Conservation (phyloP, 2,888 invertebrate genomes). For the Hypolimnas misippus region DNA sequence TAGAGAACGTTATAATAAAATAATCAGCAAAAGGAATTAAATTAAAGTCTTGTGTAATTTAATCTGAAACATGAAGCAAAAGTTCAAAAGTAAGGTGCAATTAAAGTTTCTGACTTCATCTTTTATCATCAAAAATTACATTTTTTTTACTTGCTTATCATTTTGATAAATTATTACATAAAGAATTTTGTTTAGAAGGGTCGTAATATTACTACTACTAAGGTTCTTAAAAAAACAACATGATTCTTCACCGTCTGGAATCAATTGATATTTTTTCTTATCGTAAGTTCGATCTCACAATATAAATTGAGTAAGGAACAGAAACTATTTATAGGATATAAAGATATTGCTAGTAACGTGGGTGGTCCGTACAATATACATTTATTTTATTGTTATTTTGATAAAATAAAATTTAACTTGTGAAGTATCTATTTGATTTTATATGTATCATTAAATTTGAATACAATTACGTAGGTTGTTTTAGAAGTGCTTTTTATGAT, state of each 20-base stretch:
- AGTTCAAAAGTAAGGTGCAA: too few species aligned
- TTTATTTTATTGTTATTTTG: not conserved
- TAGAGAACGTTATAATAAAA: slow-evolving; percentile 17
- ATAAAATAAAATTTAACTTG: not conserved
- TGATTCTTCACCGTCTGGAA: not conserved
- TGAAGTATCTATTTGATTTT: not conserved
- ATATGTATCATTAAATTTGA: too few species aligned
- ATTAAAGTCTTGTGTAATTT: not conserved
- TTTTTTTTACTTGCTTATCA: too few species aligned
- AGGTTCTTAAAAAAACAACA: slow-evolving; percentile 4
- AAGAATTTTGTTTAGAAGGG: too few species aligned
- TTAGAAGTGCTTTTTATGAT: not conserved
- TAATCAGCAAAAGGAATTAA: not conserved
- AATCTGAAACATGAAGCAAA: not conserved
- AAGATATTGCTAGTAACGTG: slow-evolving; percentile 19
- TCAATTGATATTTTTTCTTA: slow-evolving; percentile 12
- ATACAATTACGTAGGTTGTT: too few species aligned
- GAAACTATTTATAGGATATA: slow-evolving; percentile 12
- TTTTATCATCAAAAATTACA: too few species aligned
- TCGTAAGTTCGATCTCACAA: slow-evolving; percentile 8
- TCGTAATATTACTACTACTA: too few species aligned
- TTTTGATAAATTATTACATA: too few species aligned
- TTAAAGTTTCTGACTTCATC: too few species aligned
- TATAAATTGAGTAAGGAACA: not conserved
- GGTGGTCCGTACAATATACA: slow-evolving; percentile 27